Conservation (phyloP, 2,113 vertebrate species). For the Cardinalis cardinalis region DNA sequence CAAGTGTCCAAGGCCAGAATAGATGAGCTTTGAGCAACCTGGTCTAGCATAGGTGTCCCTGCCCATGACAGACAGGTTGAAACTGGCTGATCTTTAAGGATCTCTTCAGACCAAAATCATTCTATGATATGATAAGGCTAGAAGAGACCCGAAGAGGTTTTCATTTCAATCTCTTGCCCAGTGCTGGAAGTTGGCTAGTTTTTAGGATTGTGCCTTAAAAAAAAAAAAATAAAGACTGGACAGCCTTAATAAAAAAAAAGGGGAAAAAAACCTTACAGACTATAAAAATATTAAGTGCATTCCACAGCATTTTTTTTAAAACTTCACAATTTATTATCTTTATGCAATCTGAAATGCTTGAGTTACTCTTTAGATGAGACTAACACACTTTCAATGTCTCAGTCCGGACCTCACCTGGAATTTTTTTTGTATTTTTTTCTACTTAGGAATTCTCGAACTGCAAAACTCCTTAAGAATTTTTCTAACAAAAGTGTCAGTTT, state of each 20-base stretch:
- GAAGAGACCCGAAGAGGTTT: neutral
- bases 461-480: neutral
- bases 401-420: neutral
- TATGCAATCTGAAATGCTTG: neutral
- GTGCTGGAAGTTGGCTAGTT: neutral
- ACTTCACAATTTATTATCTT: neutral
- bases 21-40: neutral
- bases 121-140: neutral
- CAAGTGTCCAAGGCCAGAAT: neutral
- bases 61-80: neutral
- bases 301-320: neutral
- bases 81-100: neutral
- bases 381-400: neutral
- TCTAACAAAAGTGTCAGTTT: neutral
- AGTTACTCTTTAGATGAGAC: neutral
- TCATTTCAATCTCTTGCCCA: neutral
- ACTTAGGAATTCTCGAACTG: neutral
- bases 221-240: neutral
- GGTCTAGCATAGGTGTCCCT: neutral
- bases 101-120: neutral
- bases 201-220: neutral
- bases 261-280: neutral
- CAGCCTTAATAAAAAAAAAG: neutral
- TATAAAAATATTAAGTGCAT: neutral
- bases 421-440: neutral